phyloP scores from a whole-genome alignment of 2,113 vertebrate genomes.

The Sebastes schlegelii region DNA sequence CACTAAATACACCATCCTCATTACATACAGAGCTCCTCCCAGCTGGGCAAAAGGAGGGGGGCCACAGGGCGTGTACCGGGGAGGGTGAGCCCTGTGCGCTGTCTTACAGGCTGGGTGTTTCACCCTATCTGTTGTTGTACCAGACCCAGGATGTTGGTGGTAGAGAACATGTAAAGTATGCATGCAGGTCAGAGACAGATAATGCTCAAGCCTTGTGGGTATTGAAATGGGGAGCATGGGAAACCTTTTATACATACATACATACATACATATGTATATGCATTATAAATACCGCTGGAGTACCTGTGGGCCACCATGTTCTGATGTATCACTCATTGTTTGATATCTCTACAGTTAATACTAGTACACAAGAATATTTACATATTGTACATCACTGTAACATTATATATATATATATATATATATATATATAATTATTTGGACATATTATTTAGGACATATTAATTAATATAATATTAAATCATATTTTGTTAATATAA shows the following conservation, averaged over 20 bases:
- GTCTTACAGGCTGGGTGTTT: constrained; percentile 48
- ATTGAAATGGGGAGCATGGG: not conserved
- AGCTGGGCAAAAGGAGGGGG: constrained; percentile 1
- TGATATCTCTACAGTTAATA: too few species aligned
- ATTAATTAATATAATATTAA: too few species aligned
- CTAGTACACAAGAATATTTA: too few species aligned
- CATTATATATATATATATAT: too few species aligned
- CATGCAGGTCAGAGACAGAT: not conserved
- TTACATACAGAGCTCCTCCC: constrained; percentile 68
- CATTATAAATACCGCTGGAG: too few species aligned
- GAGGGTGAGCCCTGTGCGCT: not conserved
- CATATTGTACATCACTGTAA: too few species aligned
- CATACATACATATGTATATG: too few species aligned
- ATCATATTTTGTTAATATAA: too few species aligned
- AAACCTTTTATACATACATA: not conserved
- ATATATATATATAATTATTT: too few species aligned
- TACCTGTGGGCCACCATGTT: too few species aligned
- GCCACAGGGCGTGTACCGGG: fast-evolving
- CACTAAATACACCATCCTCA: constrained; percentile 67
- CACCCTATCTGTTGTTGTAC: not conserved
- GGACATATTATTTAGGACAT: too few species aligned
- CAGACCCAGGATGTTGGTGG: not conserved
- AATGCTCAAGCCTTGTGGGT: not conserved
- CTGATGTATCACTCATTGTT: too few species aligned
- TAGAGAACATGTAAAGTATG: not conserved